phyloP scores from a whole-genome alignment of 2,797 vertebrate species.

The Alfaro cultratus region DNA sequence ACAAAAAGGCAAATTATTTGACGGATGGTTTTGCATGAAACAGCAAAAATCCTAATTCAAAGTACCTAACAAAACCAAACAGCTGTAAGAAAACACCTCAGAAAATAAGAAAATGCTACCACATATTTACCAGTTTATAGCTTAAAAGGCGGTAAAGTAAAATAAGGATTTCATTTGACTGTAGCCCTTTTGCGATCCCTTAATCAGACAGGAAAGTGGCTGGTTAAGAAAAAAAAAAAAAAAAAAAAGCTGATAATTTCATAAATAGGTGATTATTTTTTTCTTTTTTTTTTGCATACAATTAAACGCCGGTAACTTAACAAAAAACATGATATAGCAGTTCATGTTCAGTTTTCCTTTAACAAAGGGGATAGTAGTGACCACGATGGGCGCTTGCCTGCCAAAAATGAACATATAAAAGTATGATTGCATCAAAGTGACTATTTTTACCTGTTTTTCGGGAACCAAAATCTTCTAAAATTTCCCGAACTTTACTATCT shows the following conservation, averaged over 20 bases:
- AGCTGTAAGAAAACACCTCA: constrained; percentile 9
- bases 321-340: constrained; percentile 11
- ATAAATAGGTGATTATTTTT: neutral
- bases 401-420: constrained; percentile 15
- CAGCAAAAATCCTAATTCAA: constrained; percentile 4
- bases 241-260: neutral
- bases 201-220: constrained; percentile 1
- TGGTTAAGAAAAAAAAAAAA: neutral
- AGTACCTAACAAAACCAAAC: constrained; percentile 1
- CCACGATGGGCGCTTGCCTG: constrained; percentile 14
- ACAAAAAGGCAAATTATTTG: neutral
- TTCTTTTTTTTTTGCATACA: neutral
- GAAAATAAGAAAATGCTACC: neutral
- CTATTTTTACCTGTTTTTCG: neutral
- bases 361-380: constrained; percentile 9
- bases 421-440: constrained; percentile 2
- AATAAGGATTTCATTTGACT: neutral
- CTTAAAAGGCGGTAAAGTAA: neutral
- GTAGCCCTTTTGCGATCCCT: constrained; percentile 32
- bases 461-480: neutral
- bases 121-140: neutral
- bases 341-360: constrained; percentile 10
- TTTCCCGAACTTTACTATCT: neutral
- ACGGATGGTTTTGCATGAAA: neutral
- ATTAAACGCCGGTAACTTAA: neutral